Evolutionary conservation across 2,797 vertebrate genomes (phyloP), one percentile per base, ranked within the genome.

Genomic region (Danio kyathit): DNA sequence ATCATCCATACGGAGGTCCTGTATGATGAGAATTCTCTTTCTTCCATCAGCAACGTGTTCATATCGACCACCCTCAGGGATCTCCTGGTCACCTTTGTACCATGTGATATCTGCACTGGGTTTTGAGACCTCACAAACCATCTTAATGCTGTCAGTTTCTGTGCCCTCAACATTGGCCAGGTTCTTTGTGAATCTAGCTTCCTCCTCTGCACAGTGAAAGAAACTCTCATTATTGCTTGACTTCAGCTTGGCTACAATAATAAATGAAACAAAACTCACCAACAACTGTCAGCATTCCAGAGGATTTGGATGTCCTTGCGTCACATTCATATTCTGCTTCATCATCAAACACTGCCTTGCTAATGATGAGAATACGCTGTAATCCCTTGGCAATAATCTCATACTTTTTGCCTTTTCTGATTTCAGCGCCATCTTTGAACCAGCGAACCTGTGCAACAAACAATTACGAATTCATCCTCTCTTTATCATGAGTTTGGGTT

Each of bases 281-380:
- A 21, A 98, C 92, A 66, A 99, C 98, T 0, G 98, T 99, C 74
- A 99, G 95, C 82, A 99, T 90, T 87, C 96, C 97, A 0, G 95
- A 96, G 38, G 95, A 96, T 89, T 95, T 96, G 43, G 95, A 93
- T 44, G 96, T 96, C 89, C 93, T 95, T 69, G 96, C 97, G 79
- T 99, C 97, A 88, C 98, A 99, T 83, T 97, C 96, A 63, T 99
- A 99, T 89, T 99, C 98, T 2, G 98, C 98, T 90, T 99, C 98
- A 81, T 99, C 98, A 44, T 97, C 96, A 48, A 99, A 96, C 19
- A 94, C 90, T 0, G 97, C 95, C 90, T 98, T 99, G 86, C 93
- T 96, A 80, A 99, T 66, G 41, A 98, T 92, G 74, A 99, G 96
- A 88, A 95, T 94, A 49, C 93, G 96, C 84, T 97, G 93, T 69